Conservation (phyloP, 2,797 vertebrate species). For the Onychomys leucogaster region DNA sequence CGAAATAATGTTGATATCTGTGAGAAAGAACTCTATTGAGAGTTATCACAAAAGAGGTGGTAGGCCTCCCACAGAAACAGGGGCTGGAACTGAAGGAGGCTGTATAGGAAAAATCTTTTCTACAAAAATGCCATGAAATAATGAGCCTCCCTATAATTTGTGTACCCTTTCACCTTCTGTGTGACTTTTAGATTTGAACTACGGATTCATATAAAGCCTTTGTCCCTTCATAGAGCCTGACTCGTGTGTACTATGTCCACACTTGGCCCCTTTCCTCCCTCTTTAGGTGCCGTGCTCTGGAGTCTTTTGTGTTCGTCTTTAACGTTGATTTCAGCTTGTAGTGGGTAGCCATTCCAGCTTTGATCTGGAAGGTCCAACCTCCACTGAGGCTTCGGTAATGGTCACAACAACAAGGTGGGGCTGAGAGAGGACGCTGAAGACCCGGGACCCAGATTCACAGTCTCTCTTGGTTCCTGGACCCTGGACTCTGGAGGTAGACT, state of each 20-base stretch:
- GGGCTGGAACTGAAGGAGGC: background rate
- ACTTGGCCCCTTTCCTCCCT: background rate
- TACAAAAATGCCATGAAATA: background rate
- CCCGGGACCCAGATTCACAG: too few species aligned
- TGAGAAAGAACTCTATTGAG: background rate
- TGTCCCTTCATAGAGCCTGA: background rate
- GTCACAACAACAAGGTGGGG: too few species aligned
- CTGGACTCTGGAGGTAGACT: too few species aligned
- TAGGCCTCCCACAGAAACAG: background rate
- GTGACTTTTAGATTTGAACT: constrained; percentile 14
- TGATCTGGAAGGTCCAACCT: too few species aligned
- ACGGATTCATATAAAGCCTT: background rate
- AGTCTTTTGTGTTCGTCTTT: background rate
- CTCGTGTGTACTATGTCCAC: background rate
- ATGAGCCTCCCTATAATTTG: background rate
- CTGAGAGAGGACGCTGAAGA: too few species aligned
- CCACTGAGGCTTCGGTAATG: too few species aligned
- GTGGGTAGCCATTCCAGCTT: too few species aligned
- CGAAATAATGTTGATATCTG: background rate
- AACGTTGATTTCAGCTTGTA: background rate
- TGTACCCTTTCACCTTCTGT: background rate
- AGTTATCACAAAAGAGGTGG: background rate
- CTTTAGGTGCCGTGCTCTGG: background rate
- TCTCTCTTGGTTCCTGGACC: too few species aligned
- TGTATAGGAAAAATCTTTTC: background rate